Base-by-base conservation (phyloP, 2,797 vertebrate species). In the Rhinoraja longicauda region DNA sequence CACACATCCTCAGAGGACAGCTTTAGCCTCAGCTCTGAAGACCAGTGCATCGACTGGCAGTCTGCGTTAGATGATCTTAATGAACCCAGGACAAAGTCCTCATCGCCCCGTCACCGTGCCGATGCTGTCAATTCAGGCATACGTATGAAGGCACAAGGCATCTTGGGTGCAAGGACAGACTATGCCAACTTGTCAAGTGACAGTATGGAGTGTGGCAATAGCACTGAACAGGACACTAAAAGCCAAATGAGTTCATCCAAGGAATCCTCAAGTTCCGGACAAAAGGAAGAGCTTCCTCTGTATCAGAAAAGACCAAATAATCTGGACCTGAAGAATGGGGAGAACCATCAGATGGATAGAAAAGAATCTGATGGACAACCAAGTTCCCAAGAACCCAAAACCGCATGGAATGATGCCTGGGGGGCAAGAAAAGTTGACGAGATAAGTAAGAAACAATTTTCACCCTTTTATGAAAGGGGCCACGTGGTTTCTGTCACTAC, bases 1-100 rank as follows among this genome's bases (percentile, higher is more conserved):
- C 98, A 99, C 93, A 99, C 98, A 0, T 99, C 98, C 0, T 99
- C 99, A 0, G 98, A 99, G 0, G 99, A 99, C 95, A 99, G 99
- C 94, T 97, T 99, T 94, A 99, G 99, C 94, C 97, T 99, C 36
- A 99, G 98, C 95, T 99, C 98, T 0, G 99, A 99, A 94, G 99
- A 99, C 93, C 98, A 98, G 77, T 96, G 98, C 93, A 96, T 98
- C 57, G 99, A 99, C 93, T 99, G 97, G 95, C 97, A 97, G 0
- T 98, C 96, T 4, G 97, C 97, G 62, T 94, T 97, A 24, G 97
- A 98, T 93, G 98, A 98, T 92, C 95, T 95, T 1, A 97, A 97
- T 0, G 98, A 99, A 95, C 97, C 96, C 0, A 96, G 97, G 0
- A 98, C 98, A 0, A 98, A 98, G 93, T 99, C 98, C 0, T 98